phyloP scores from a whole-genome alignment of 2,113 vertebrate genomes.

The Crocuta crocuta region DNA sequence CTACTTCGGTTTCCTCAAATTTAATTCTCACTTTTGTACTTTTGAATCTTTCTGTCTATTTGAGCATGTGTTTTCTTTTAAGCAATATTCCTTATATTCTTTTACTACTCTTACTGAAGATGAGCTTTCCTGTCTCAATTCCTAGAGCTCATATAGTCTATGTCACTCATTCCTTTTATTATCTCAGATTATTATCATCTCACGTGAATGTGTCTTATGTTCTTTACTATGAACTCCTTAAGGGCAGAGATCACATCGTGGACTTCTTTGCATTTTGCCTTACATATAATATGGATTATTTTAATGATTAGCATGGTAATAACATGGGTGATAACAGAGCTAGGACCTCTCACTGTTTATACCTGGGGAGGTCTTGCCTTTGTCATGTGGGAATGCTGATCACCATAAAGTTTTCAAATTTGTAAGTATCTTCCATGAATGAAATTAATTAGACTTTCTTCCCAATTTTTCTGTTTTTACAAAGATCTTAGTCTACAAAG shows the following conservation, averaged over 20 bases:
- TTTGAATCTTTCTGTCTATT: not conserved
- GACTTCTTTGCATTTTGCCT: constrained; percentile 21
- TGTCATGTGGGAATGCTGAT: not conserved
- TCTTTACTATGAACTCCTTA: not conserved
- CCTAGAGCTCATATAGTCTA: not conserved
- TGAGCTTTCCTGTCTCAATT: not conserved
- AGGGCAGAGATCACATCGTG: constrained; percentile 29
- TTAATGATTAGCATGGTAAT: not conserved
- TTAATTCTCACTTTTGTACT: not conserved
- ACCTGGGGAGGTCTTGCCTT: not conserved
- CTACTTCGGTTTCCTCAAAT: not conserved
- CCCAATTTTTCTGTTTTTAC: not conserved
- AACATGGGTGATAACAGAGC: not conserved
- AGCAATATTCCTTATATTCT: not conserved
- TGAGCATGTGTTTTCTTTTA: constrained; percentile 43
- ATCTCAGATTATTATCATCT: not conserved
- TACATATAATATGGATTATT: not conserved
- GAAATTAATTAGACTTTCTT: constrained; percentile 40
- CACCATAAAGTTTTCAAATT: not conserved
- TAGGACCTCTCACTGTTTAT: not conserved
- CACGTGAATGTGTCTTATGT: not conserved
- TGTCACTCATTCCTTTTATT: not conserved
- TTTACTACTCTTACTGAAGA: not conserved
- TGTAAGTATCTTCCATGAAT: not conserved
- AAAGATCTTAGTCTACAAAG: constrained; percentile 10